These are phyloP conservation scores for Epizoanthus scotinus DNA, from an alignment of 92 coral and sea anemone genomes.

Conservation along the genomic window DNA sequence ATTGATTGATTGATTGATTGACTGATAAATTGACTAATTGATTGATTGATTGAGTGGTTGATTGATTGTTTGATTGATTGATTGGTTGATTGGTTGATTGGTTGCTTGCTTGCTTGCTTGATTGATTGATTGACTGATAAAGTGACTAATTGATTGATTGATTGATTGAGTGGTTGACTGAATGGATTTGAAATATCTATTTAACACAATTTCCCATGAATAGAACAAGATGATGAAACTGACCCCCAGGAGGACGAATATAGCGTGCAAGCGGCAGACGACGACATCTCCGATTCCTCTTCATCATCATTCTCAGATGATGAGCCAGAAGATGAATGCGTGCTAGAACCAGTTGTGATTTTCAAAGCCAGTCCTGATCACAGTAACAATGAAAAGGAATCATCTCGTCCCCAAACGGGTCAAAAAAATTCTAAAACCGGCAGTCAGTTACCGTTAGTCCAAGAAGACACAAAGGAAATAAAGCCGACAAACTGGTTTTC, in stretches of 20 bases:
- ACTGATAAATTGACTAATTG: too few relatives aligned
- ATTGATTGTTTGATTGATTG: too few relatives aligned
- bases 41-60: too few relatives aligned
- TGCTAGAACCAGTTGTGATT: background rate
- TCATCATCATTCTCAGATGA: conserved; percentile 8
- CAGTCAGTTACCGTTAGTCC: conserved; percentile 19
- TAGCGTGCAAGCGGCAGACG: background rate
- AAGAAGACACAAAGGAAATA: background rate
- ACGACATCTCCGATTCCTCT: background rate
- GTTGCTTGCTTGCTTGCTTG: too few relatives aligned
- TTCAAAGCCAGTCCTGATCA: conserved; percentile 9
- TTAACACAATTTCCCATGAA: background rate
- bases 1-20: too few relatives aligned
- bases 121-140: too few relatives aligned
- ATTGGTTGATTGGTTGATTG: too few relatives aligned
- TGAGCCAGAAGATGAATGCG: conserved; percentile 8
- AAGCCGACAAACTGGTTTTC: background rate
- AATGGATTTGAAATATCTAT: background rate
- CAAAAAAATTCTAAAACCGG: background rate
- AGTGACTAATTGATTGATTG: too few relatives aligned
- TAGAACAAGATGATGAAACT: background rate
- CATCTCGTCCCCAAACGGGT: background rate
- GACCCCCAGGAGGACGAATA: background rate
- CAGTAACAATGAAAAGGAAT: too few relatives aligned
- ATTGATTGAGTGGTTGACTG: too few relatives aligned